Base-by-base conservation (phyloP, 2,888 invertebrate genomes). In the Apodemia duryi region DNA sequence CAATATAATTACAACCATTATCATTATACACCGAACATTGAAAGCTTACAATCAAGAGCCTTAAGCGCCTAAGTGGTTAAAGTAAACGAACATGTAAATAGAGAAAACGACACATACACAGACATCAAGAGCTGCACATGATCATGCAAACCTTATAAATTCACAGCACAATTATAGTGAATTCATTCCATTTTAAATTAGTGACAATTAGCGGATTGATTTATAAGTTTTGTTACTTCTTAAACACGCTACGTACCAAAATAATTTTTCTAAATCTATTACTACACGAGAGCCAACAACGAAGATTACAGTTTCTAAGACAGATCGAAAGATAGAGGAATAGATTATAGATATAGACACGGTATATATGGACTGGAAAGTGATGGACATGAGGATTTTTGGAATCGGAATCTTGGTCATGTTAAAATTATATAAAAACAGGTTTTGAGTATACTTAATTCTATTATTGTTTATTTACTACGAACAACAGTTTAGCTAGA, bases 381-480 rank as follows among this genome's bases (percentile, higher is more conserved):
- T 51, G 62, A 65, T 57, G 66, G 68, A 67, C 43, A 69, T 65
- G 68, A 68, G 66, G 65, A 68, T 66, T 63, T 57, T 29, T 29
- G 65, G 69, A 65, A 69, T 67, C 68, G 70, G 68, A 72, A 70
- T 70, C 75, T 84, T 84, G 85, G 84, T 84, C 82, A 77, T 77
- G 77, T 82, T 74, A 77, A 81, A 46, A 79, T 78, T 62, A 77
- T 80, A 77, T 68, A 73, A 74, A 74, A 75, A 77, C 79, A 74
- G 77, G 81, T 80, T 77, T 73, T 73, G 77, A 79, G 74, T 78
- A 75, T 76, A 71, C 83, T 85, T 82, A 83, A 70, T 71, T 70
- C 86, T 90, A 90, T 89, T 89, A 90, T 88, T 88, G 91, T 90
- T 84, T 86, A 83, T 80, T 85, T 82, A 79, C 89, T 88, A 89